Conservation (phyloP, 2,888 invertebrate species). For the Cordilura impudica region DNA sequence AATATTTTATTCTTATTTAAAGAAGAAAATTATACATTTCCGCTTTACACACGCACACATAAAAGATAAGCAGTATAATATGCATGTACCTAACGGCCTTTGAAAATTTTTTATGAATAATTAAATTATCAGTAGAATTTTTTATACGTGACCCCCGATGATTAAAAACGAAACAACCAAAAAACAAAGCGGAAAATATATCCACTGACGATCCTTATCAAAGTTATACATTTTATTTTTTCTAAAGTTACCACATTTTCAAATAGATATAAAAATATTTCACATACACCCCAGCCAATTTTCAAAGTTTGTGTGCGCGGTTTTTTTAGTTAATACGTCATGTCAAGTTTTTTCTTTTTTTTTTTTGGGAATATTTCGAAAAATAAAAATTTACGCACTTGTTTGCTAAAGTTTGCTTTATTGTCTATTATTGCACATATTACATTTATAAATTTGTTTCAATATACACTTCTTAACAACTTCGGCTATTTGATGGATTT, state of each 20-base stretch:
- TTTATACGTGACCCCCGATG: conserved; percentile 8
- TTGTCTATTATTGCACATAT: neutral
- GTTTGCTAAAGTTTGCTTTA: neutral
- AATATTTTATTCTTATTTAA: conserved; percentile 32
- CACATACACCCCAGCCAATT: conserved; percentile 5
- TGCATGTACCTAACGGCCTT: neutral
- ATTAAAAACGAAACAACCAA: neutral
- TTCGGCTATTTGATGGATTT: neutral
- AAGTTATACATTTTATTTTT: neutral
- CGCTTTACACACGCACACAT: conserved; percentile 16
- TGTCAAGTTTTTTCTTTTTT: neutral
- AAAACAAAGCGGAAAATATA: conserved; percentile 12
- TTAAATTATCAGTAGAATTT: conserved; percentile 31
- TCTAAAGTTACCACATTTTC: neutral
- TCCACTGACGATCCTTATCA: conserved; percentile 8
- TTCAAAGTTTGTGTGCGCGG: neutral
- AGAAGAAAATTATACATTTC: conserved; percentile 13
- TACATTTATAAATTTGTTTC: neutral
- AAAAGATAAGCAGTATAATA: conserved; percentile 23
- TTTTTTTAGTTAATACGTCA: conserved; percentile 8
- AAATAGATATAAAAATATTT: neutral
- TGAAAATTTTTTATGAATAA: conserved; percentile 33
- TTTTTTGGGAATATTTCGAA: neutral
- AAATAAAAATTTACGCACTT: neutral
- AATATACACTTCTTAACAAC: neutral